These are phyloP conservation scores for Astyanax mexicanus DNA, from an alignment of 2,797 vertebrate genomes.

Conservation along the genomic window DNA sequence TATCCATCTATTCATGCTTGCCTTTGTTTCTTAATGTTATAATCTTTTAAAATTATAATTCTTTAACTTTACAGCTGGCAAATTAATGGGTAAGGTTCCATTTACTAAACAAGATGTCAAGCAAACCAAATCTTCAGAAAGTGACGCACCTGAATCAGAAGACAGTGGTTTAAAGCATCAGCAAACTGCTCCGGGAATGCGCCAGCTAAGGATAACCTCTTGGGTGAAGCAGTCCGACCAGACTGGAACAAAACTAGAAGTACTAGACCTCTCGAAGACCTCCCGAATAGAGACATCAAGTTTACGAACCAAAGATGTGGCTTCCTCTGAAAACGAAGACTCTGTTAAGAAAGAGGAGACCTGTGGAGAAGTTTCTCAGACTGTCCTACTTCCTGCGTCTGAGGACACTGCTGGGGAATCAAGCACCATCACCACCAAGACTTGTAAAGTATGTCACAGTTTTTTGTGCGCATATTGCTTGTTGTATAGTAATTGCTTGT, in stretches of 20 bases:
- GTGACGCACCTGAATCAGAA: not conserved
- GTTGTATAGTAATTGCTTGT: too few relatives aligned
- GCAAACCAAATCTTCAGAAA: not conserved
- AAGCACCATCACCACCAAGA: too few relatives aligned
- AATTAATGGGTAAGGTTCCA: not conserved
- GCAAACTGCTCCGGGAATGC: not conserved
- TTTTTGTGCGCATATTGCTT: too few relatives aligned
- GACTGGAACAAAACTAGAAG: not conserved
- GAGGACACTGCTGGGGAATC: too few relatives aligned
- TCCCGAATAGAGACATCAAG: not conserved
- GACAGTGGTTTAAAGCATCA: not conserved
- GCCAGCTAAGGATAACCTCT: not conserved
- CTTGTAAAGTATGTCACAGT: too few relatives aligned
- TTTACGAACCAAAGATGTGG: not conserved
- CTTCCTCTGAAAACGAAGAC: not conserved
- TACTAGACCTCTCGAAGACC: not conserved
- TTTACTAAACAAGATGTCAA: not conserved
- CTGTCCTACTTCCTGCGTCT: too few relatives aligned
- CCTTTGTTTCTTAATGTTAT: not conserved
- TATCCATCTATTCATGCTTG: not conserved
- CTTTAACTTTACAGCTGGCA: not conserved
- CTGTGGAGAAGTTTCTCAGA: too few relatives aligned
- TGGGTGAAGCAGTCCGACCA: conserved; percentile 12
- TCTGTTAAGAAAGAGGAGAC: too few relatives aligned
- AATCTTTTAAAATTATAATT: not conserved